These are phyloP conservation scores for Nannoperca australis DNA, from an alignment of 2,797 vertebrate genomes.

Conservation along the genomic window DNA sequence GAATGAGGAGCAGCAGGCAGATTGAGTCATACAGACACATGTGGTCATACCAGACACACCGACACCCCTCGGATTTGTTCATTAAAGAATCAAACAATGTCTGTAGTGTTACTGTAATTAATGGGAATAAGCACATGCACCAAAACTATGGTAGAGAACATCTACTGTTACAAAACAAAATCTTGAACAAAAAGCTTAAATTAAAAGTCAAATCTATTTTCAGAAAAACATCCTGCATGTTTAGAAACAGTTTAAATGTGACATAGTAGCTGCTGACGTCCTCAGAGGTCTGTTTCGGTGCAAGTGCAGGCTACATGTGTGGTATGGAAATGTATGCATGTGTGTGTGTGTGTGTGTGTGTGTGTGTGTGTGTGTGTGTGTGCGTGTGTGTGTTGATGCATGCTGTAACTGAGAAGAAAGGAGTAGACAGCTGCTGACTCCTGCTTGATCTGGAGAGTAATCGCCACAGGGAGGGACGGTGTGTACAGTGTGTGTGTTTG, in stretches of 20 bases:
- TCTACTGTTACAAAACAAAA: not conserved
- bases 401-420: slow-evolving; percentile 59
- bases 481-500: not conserved
- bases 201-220: slow-evolving; percentile 16
- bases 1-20: slow-evolving; percentile 56
- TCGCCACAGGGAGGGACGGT: slow-evolving; percentile 25
- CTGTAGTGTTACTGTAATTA: not conserved
- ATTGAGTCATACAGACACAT: slow-evolving; percentile 16
- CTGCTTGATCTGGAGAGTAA: slow-evolving; percentile 55
- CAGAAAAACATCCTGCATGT: not conserved
- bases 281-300: slow-evolving; percentile 37
- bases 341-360: slow-evolving; percentile 14
- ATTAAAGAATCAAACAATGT: not conserved
- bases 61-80: not conserved
- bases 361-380: slow-evolving; percentile 43
- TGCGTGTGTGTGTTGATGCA: slow-evolving; percentile 47
- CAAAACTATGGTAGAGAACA: not conserved
- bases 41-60: not conserved
- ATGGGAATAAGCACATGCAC: not conserved
- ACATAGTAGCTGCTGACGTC: slow-evolving; percentile 53
- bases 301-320: slow-evolving; percentile 48
- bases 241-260: slow-evolving; percentile 37
- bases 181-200: not conserved
- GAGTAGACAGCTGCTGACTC: slow-evolving; percentile 76
- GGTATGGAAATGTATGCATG: slow-evolving; percentile 32